These are phyloP conservation scores for Dendrocopos noguchii DNA, from an alignment of 2,113 vertebrate species.

Conservation along the genomic window DNA sequence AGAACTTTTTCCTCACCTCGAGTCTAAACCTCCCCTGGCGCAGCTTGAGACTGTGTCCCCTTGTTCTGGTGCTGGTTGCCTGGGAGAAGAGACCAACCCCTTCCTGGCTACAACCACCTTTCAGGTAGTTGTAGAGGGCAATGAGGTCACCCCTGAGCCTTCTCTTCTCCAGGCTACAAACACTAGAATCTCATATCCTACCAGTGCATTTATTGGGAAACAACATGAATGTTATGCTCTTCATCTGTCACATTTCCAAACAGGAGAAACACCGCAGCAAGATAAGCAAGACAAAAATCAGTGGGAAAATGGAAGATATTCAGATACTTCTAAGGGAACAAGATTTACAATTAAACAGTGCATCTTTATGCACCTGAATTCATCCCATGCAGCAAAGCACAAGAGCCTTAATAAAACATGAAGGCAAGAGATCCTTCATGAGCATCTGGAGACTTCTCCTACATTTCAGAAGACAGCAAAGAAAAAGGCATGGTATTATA, in stretches of 20 bases:
- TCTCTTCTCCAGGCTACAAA: too few relatives aligned
- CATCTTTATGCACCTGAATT: neutral
- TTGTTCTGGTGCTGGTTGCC: too few relatives aligned
- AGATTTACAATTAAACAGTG: neutral
- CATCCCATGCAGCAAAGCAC: neutral
- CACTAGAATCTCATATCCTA: neutral
- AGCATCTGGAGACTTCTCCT: neutral
- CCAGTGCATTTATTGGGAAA: neutral
- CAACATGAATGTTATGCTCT: neutral
- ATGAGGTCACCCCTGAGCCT: too few relatives aligned
- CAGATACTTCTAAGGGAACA: neutral
- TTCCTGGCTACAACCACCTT: too few relatives aligned
- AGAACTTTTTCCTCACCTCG: too few relatives aligned
- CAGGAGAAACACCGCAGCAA: neutral
- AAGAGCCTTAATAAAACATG: conserved; percentile 33
- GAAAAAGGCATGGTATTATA: neutral
- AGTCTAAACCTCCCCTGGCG: too few relatives aligned
- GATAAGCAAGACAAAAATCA: neutral
- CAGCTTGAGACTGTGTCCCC: too few relatives aligned
- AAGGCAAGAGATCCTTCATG: conserved; percentile 14
- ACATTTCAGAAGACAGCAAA: neutral
- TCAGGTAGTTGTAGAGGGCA: too few relatives aligned
- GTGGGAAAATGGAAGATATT: neutral
- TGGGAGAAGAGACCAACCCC: too few relatives aligned
- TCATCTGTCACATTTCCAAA: neutral